Percentiles rank a stretch among this genome's conserved stretches.
phyloP scores from a whole-genome alignment of 2,888 invertebrate species.

The Aphrophora alni region DNA sequence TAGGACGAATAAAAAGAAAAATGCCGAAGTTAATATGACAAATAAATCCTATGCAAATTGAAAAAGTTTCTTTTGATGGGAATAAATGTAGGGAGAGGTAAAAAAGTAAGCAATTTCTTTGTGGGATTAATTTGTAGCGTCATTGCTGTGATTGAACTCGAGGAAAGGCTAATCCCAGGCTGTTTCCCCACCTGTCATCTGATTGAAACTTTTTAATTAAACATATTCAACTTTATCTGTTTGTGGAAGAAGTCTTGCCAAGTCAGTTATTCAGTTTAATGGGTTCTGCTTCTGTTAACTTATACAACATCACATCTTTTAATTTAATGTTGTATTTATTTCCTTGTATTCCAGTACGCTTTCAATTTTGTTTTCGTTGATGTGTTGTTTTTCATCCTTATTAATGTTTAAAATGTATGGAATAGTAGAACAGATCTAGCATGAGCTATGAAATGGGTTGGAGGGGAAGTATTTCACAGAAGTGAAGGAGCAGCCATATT shows the following conservation, averaged over 20 bases:
- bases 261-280: background rate
- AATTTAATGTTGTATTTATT: no score
- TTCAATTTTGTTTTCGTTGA: no score
- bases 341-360: no score
- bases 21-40: background rate
- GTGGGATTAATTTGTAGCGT: background rate
- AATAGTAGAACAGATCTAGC: no score
- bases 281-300: no score
- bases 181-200: background rate
- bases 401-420: no score
- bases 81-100: background rate
- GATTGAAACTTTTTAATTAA: background rate
- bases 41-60: slow-evolving; percentile 6
- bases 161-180: background rate
- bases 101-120: background rate
- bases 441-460: no score
- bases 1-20: background rate
- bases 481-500: no score
- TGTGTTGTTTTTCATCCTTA: no score
- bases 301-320: no score
- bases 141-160: background rate
- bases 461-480: no score
- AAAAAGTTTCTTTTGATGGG: background rate
- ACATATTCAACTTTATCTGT: slow-evolving; percentile 2
- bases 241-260: background rate